Evolutionary conservation across 2,113 vertebrate genomes (phyloP), one percentile per base, ranked within the genome.

Genomic region (Heptranchias perlo): DNA sequence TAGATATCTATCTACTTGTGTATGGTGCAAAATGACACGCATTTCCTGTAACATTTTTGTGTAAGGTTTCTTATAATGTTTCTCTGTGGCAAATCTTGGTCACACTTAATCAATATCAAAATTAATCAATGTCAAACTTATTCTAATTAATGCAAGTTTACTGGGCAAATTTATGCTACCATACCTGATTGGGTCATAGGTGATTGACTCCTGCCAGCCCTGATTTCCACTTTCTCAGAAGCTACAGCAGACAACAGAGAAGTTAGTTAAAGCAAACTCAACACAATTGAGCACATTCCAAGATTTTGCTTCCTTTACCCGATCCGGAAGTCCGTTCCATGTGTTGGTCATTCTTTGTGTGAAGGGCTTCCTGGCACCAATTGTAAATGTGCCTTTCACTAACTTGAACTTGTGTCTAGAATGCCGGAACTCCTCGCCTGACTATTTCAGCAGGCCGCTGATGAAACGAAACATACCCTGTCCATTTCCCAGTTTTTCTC

Each of bases 371-470:
- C 31, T 58, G 52, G 49, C 49, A 82, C 16, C 84, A 49, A 52
- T 87, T 87, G 84, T 52, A 87, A 87, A 87, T 54, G 84, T 13
- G 84, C 49, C 84, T 87, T 87, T 87, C 84, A 87, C 49, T 52
- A 0, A 49, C 49, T 54, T 49, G 47, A 52, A 54, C 44, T 52
- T 31, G 84, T 54, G 84, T 49, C 47, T 54, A 31, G 47, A 54
- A 87, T 31, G 84, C 84, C 44, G 84, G 84, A 87, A 87, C 44
- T 87, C 28, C 28, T 54, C 10, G 84, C 21, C 84, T 91, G 87
- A 91, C 52, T 91, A 91, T 91, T 91, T 91, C 52, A n/a, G 87
- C 87, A 91, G 87, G 87, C 58, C 61, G 87, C 28, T 35, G 87
- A 91, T 91, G 87, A 91, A 91, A 58, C 25, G 52, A 58, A 91